Evolutionary conservation across 2,888 invertebrate genomes (phyloP).

Genomic region (Siphlonurus alternatus): DNA sequence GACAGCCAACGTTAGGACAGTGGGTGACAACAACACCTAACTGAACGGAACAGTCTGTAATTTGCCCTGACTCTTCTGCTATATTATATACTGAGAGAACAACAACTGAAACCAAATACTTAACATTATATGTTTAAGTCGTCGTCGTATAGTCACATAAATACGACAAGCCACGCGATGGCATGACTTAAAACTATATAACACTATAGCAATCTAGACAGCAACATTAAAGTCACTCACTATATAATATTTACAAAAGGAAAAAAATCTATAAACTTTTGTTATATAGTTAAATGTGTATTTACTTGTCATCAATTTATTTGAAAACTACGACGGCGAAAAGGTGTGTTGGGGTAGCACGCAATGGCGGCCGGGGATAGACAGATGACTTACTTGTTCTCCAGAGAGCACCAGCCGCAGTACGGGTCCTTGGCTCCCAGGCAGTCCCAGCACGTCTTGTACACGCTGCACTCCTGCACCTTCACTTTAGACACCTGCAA

Average conservation of each 20-base stretch:
- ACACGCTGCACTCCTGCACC: conserved; percentile 85
- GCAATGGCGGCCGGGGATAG: background rate
- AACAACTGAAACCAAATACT: background rate
- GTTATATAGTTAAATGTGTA: no score
- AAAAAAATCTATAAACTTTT: background rate
- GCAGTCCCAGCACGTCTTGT: conserved; percentile 80
- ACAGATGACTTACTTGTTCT: conserved; percentile 52
- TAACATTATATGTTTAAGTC: no score
- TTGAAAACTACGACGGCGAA: no score
- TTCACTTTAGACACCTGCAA: conserved; percentile 67
- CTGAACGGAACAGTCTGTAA: no score
- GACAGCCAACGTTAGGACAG: no score
- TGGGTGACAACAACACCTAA: no score
- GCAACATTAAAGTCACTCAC: background rate
- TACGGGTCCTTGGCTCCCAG: conserved; percentile 90
- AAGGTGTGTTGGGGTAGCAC: no score
- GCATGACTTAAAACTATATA: background rate
- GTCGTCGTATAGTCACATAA: no score
- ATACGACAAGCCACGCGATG: background rate
- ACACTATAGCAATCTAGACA: background rate
- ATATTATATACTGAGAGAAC: no score
- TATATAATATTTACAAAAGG: background rate
- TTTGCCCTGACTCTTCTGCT: no score
- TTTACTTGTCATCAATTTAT: no score
- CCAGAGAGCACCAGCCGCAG: conserved; percentile 94